Evolutionary conservation across 30 jellyfish, hydroid and myxozoan species (phyloP).

Genomic region (Hydractinia symbiolongicarpus): DNA sequence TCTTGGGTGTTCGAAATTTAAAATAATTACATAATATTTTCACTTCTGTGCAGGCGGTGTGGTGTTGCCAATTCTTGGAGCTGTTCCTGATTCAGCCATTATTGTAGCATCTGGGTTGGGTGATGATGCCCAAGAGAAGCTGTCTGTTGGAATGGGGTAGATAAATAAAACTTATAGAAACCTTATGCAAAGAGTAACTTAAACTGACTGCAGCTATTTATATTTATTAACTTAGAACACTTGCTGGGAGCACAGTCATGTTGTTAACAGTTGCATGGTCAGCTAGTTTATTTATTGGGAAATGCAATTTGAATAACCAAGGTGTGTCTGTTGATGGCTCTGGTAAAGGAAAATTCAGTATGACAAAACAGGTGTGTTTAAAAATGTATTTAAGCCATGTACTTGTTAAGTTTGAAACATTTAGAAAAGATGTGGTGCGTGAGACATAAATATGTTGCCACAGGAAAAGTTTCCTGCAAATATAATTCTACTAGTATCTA

Average conservation of each 20-base stretch:
- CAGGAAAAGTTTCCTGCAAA: background rate
- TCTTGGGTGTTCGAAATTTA: background rate
- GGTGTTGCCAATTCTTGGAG: conserved; percentile 58
- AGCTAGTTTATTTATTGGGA: conserved; percentile 55
- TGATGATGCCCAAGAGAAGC: conserved; percentile 51
- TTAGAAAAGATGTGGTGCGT: background rate
- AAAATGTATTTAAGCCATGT: background rate
- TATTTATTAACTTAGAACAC: conserved; percentile 29
- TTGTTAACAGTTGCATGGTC: conserved; percentile 78
- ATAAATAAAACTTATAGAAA: background rate
- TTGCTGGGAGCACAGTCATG: conserved; percentile 84
- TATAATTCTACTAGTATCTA: background rate
- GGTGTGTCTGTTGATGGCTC: conserved; percentile 68
- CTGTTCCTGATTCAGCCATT: conserved; percentile 68
- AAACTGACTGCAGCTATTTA: too few relatives aligned
- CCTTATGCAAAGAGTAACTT: too few relatives aligned
- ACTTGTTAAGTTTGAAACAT: background rate
- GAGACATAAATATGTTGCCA: background rate
- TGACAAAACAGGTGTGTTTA: conserved; percentile 43
- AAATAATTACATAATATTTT: background rate
- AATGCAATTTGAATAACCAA: conserved; percentile 47
- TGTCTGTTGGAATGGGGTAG: conserved; percentile 78
- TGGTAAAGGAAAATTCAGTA: conserved; percentile 48
- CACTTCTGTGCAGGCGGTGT: conserved; percentile 38
- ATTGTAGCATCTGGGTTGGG: conserved; percentile 68